Percentiles rank a stretch among this genome's conserved stretches.
phyloP scores from a whole-genome alignment of 2,888 invertebrate genomes.

The Habroteleia sp. region DNA sequence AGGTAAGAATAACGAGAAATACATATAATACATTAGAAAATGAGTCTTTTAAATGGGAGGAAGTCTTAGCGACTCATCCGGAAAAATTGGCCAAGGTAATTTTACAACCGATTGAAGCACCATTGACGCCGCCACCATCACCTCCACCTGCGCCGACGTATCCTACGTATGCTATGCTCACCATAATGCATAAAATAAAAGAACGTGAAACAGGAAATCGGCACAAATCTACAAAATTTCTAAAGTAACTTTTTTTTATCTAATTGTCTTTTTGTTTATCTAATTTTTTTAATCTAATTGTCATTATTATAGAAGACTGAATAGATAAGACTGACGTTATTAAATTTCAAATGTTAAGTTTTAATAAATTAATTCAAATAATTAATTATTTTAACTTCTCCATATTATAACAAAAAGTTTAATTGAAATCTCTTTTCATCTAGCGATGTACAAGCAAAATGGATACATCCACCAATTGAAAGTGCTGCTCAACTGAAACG shows the following conservation, averaged over 20 bases:
- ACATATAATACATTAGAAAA: slow-evolving; percentile 69
- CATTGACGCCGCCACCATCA: slow-evolving; percentile 72
- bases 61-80: slow-evolving; percentile 81
- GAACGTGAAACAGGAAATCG: slow-evolving; percentile 81
- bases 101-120: slow-evolving; percentile 70
- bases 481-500: slow-evolving; percentile 24
- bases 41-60: slow-evolving; percentile 81
- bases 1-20: slow-evolving; percentile 78
- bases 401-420: too few relatives aligned
- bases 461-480: slow-evolving; percentile 41
- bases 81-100: slow-evolving; percentile 80
- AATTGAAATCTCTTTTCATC: too few relatives aligned
- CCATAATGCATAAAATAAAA: slow-evolving; percentile 84
- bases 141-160: slow-evolving; percentile 74
- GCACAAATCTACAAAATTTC: slow-evolving; percentile 70
- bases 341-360: too few relatives aligned
- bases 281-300: too few relatives aligned
- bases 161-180: slow-evolving; percentile 88
- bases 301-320: too few relatives aligned
- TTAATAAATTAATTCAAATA: too few relatives aligned
- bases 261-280: too few relatives aligned
- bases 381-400: too few relatives aligned
- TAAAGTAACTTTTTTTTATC: slow-evolving; percentile 74
- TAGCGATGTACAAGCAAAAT: slow-evolving; percentile 43
- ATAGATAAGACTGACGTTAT: too few relatives aligned